Base-by-base conservation (phyloP, 2,888 invertebrate species). In the Portevinia maculata region DNA sequence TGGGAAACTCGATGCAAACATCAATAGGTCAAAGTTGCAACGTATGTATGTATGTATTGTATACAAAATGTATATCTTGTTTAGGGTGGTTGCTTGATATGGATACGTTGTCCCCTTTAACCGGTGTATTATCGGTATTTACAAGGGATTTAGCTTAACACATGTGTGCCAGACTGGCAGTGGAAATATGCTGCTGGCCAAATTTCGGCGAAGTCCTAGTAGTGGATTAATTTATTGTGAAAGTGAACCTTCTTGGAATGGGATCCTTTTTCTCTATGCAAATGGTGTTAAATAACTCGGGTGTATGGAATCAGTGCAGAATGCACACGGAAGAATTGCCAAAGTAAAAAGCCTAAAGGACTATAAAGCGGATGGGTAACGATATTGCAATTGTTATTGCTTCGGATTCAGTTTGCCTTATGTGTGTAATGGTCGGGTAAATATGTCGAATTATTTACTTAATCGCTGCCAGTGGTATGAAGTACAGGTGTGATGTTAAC, bases 11-110 rank as follows among this genome's bases (percentile, higher is more conserved):
- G 50, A 71, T 60, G 53, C 70, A 53, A 65, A 81, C 81, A 65
- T 71, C 81, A 81, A 81, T 81, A 81, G 81, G 81, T 81, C 81
- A 81, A 46, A 75, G 81, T 24, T 70, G 52, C 7, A 76, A 65
- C 37, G 81, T 75, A 44, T 59, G 17, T 28, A 44, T 9, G 44
- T 65, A 64, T 32, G 44, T 15, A 13, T 15, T 62, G 53, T 62
- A 50, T 34, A 50, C 53, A 9, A 44, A 44, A 8, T 13, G 39
- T 5, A 6, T 32, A 34, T 8, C 3, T 39, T 65, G 41, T 52
- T 48, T 62, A 19, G 37, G 34, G 41, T 13, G 17, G 30, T 30
- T 32, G 39, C 15, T 30, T 37, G 53, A 30, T 39, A 48, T 15
- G 41, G 59, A 59, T 52, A 39, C n/a, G 32, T 13, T 62, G 74